These are phyloP conservation scores for Alcis repandata DNA, from an alignment of 2,888 invertebrate species.

Conservation along the genomic window DNA sequence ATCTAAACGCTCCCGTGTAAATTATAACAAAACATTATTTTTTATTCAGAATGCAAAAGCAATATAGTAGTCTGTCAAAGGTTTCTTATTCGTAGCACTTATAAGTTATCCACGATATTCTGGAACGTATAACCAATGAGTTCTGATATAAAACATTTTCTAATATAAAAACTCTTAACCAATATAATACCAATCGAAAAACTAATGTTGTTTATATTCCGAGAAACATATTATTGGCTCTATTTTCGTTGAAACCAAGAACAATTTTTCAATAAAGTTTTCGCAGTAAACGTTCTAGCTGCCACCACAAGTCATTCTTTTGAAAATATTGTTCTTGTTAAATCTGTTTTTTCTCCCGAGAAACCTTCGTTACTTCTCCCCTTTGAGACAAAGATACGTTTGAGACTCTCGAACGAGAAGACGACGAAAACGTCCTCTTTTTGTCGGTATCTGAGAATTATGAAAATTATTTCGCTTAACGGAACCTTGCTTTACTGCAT, in stretches of 20 bases:
- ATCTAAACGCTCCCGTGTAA: too few relatives aligned
- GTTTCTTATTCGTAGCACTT: too few relatives aligned
- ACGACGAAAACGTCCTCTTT: constrained; percentile 35
- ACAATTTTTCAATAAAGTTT: constrained; percentile 22
- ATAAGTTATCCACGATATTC: too few relatives aligned
- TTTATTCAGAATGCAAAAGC: too few relatives aligned
- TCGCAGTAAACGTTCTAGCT: constrained; percentile 9
- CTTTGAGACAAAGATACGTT: constrained; percentile 44
- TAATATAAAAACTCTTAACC: background rate
- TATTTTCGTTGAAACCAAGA: constrained; percentile 15
- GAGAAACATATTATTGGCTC: background rate
- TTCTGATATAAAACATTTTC: background rate
- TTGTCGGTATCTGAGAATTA: constrained; percentile 43
- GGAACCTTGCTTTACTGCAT: constrained; percentile 41
- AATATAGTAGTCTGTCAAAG: too few relatives aligned
- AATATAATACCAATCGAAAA: constrained; percentile 3
- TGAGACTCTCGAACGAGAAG: constrained; percentile 27
- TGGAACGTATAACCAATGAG: background rate
- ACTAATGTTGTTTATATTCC: background rate
- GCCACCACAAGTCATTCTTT: constrained; percentile 35
- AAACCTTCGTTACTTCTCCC: constrained; percentile 37
- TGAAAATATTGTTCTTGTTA: constrained; percentile 36
- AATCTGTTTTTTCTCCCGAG: constrained; percentile 37
- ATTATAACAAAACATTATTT: too few relatives aligned
- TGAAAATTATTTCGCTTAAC: constrained; percentile 50